Percentiles rank a stretch among this genome's conserved stretches.
Conservation (phyloP, 1,140 invertebrate genomes). For the Drosophila mayri region DNA sequence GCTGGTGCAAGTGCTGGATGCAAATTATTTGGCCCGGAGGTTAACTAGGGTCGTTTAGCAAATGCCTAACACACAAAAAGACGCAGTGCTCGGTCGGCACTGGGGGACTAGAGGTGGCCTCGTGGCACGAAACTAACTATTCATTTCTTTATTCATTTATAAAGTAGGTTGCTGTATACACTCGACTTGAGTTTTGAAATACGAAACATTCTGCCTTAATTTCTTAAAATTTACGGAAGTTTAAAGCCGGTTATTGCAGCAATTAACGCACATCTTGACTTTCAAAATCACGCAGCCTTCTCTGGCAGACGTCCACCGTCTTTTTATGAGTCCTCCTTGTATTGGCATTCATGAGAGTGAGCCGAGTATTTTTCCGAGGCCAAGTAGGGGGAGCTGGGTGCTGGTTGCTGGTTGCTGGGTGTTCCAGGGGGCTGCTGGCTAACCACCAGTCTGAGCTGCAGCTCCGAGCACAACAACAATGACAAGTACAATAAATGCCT, state of each 20-base stretch:
- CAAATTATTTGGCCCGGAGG: constrained; percentile 81
- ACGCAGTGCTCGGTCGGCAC: constrained; percentile 13
- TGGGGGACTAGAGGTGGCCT: neutral
- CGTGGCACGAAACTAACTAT: neutral
- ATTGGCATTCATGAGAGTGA: constrained; percentile 78
- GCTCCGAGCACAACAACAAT: constrained; percentile 67
- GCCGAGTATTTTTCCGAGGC: constrained; percentile 62
- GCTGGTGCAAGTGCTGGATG: constrained; percentile 78
- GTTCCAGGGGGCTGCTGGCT: constrained; percentile 10
- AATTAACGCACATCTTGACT: constrained; percentile 7
- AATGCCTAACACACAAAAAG: constrained; percentile 68
- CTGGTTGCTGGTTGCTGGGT: neutral
- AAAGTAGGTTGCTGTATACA: neutral
- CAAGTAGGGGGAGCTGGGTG: neutral
- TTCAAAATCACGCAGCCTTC: constrained; percentile 17
- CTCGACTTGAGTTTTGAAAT: too few species aligned
- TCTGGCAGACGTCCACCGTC: constrained; percentile 11
- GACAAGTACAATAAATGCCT: constrained; percentile 84
- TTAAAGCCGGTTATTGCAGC: too few species aligned
- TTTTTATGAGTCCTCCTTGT: constrained; percentile 73
- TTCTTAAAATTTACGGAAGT: too few species aligned
- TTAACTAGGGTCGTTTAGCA: constrained; percentile 83
- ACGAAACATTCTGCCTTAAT: neutral
- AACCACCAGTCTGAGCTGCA: constrained; percentile 50
- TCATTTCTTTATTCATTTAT: neutral